Percentiles rank a stretch among this genome's conserved stretches.
phyloP scores from a whole-genome alignment of 2,113 vertebrate genomes.

The Etheostoma spectabile region DNA sequence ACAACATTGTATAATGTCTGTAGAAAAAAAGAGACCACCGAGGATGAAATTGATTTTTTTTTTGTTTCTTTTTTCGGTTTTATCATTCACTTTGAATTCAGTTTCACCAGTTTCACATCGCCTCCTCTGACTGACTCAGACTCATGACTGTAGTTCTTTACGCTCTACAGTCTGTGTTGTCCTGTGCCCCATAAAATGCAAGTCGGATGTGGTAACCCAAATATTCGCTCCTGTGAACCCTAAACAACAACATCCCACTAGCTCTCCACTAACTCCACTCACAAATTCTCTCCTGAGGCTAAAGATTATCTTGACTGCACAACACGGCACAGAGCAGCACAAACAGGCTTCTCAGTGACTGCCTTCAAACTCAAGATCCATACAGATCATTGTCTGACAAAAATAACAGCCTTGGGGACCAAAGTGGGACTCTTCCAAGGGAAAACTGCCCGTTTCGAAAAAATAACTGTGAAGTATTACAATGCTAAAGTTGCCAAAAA shows the following conservation, averaged over 20 bases:
- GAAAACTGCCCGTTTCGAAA: constrained; percentile 26
- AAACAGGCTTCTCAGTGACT: constrained; percentile 18
- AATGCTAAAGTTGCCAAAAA: constrained; percentile 22
- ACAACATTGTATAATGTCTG: background rate
- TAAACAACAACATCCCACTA: background rate
- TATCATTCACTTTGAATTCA: constrained; percentile 8
- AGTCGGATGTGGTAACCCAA: constrained; percentile 1
- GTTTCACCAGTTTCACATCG: constrained; percentile 4
- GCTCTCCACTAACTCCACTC: background rate
- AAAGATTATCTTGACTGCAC: constrained; percentile 28
- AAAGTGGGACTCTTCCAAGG: constrained; percentile 28
- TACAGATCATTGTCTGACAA: constrained; percentile 27
- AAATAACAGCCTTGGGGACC: constrained; percentile 11
- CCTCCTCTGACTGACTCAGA: constrained; percentile 5
- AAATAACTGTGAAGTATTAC: constrained; percentile 37
- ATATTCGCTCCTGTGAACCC: constrained; percentile 20
- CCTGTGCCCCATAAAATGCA: background rate
- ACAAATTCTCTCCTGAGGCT: constrained; percentile 25
- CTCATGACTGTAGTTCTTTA: background rate
- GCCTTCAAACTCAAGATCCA: constrained; percentile 40
- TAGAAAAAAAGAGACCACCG: background rate
- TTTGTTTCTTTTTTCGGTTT: background rate
- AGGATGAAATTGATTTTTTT: constrained; percentile 12
- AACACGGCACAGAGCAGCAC: background rate
- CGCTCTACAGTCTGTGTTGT: background rate